Base-by-base conservation (phyloP, 1,140 invertebrate genomes). In the Drosophila busckii region DNA sequence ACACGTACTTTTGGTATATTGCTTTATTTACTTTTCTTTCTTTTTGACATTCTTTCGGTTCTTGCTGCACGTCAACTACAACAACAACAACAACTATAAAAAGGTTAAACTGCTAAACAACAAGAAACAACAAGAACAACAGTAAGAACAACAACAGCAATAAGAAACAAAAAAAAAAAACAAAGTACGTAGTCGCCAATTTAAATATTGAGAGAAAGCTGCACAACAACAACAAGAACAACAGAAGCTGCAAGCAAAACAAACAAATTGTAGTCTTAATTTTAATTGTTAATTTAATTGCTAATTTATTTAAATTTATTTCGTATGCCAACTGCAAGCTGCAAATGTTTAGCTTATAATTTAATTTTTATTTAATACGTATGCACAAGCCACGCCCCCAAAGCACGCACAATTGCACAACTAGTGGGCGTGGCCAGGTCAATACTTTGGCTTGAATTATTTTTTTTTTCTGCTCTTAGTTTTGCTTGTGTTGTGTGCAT, bases 201-300 rank as follows among this genome's bases (percentile, higher is more conserved):
- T 61, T 71, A 80, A 71, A 58, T 67, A 67, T 71, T 80, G 62
- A 71, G 61, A 80, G 62, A 71, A 55, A 80, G 71, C 71, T 80
- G 73, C 68, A 56, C 29, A 54, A 42, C 37, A 59, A 64, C 58
- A 45, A 60, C 35, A 54, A 49, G 40, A 22, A 32, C 54, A 42
- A 34, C 44, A 19, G 17, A 35, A 31, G 40, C 25, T 26, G 56
- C 55, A 34, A 25, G 31, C 49, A 26, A 34, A 31, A 32, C 9
- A 28, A 34, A 40, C 15, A 40, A 40, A 19, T 19, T 19, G 55
- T 55, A 48, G 50, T 55, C 48, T 28, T 54, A 60, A 38, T 60
- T 61, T 48, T 55, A 54, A 45, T 41, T 41, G 67, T 56, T 58
- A 64, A 73, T 56, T 70, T 78, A 76, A 70, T 50, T 78, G 59